Base-by-base conservation (phyloP, 1,140 invertebrate genomes). In the Achatina immaculata region DNA sequence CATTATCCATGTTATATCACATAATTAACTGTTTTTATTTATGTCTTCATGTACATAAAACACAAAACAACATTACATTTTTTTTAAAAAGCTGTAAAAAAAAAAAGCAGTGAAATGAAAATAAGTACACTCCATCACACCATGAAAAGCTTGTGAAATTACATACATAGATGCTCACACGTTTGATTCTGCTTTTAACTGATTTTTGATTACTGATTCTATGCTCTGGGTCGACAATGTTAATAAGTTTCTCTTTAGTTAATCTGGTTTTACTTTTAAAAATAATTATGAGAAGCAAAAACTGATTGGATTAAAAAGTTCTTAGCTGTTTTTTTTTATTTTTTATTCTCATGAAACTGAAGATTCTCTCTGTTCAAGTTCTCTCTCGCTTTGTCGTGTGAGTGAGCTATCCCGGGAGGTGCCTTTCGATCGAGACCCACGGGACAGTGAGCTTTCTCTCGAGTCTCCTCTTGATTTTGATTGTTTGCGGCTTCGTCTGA, bases 331-430 rank as follows among this genome's bases (percentile, higher is more conserved):
- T 62, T 11, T 6, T 21, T 40, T 48, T 19, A 62, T 11, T 62
- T 11, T 6, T 21, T 40, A 55, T 51, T 78, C 74, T 84, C 81
- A 84, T 24, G 83, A 84, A 55, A 82, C 79, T 0, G 83, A 84
- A 6, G 81, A 78, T 7, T 78, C 83, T 42, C 83, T 80, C 19
- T 68, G 76, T 14, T 80, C 78, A 45, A 38, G 34, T 38, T 82
- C 78, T 24, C 62, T 68, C 66, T 78, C 78, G 36, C 71, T 82
- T 45, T 80, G 82, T 48, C 87, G 80, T 48, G 80, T 84, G 51
- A 88, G 69, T n/a, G 87, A 88, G 55, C 83, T 83, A 51, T 88
- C 87, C 34, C 87, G 73, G 21, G 87, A 87, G 34, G 86, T 83
- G 31, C 85, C 83, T 72, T 83, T 85, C 16, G 82, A 83, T 24